phyloP scores from a whole-genome alignment of 2,888 invertebrate species.

The Melieria picta region DNA sequence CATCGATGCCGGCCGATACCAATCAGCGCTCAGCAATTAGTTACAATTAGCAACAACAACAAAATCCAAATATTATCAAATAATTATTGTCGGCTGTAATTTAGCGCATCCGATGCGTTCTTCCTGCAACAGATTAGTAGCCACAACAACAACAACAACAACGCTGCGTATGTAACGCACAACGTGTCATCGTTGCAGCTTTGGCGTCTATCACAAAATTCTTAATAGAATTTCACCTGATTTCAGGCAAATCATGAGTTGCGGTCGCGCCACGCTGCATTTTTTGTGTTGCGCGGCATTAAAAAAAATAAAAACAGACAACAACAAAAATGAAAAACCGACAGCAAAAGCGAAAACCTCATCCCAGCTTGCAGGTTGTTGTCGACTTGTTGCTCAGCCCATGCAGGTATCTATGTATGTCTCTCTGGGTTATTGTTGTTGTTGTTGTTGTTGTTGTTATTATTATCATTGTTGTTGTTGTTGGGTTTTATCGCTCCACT shows the following conservation, averaged over 20 bases:
- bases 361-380: not conserved
- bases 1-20: no score
- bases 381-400: not conserved
- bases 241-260: slow-evolving; percentile 5
- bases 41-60: no score
- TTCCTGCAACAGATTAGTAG: no score
- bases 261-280: no score
- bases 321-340: slow-evolving; percentile 9
- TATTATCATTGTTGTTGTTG: no score
- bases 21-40: no score
- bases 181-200: slow-evolving; percentile 7
- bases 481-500: not conserved
- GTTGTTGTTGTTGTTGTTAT: not conserved
- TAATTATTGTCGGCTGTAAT: no score
- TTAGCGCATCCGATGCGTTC: no score
- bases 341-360: not conserved
- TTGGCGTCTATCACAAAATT: slow-evolving; percentile 22
- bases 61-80: no score
- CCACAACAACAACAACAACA: no score
- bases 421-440: not conserved
- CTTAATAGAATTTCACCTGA: slow-evolving; percentile 34
- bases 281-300: no score
- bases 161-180: not conserved
- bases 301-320: slow-evolving; percentile 28
- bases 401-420: no score